These are phyloP conservation scores for Malthinus flaveolus DNA, from an alignment of 2,888 invertebrate species.

Conservation along the genomic window DNA sequence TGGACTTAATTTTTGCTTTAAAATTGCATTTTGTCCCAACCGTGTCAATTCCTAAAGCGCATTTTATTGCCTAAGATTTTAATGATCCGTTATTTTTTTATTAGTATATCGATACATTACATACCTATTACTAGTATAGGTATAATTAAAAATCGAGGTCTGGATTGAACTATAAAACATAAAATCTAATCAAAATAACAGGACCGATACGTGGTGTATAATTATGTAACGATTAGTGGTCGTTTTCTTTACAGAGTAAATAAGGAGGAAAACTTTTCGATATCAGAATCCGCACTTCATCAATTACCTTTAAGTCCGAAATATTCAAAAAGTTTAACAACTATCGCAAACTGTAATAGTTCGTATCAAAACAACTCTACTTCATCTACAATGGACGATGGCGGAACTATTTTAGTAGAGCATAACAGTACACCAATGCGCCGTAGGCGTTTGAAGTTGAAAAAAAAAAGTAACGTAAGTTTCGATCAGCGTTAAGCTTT, in stretches of 20 bases:
- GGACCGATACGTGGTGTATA: background rate
- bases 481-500: slow-evolving; percentile 8
- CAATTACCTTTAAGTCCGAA: slow-evolving; percentile 60
- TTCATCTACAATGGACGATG: slow-evolving; percentile 60
- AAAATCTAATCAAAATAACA: slow-evolving; percentile 4
- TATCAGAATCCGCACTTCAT: slow-evolving; percentile 87
- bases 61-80: background rate
- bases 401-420: slow-evolving; percentile 56
- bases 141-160: background rate
- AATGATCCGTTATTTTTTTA: slow-evolving; percentile 5
- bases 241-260: slow-evolving; percentile 16
- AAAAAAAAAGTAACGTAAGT: slow-evolving; percentile 40
- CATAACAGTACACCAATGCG: slow-evolving; percentile 46
- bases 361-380: slow-evolving; percentile 55
- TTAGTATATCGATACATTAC: no score
- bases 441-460: slow-evolving; percentile 47
- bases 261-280: slow-evolving; percentile 67
- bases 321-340: slow-evolving; percentile 42
- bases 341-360: slow-evolving; percentile 42
- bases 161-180: background rate
- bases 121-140: no score
- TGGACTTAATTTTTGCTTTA: no score
- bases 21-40: no score
- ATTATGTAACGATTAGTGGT: background rate
- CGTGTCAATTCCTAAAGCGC: no score